phyloP scores from a whole-genome alignment of 2,888 invertebrate genomes.

The Philhelius pedissequus region DNA sequence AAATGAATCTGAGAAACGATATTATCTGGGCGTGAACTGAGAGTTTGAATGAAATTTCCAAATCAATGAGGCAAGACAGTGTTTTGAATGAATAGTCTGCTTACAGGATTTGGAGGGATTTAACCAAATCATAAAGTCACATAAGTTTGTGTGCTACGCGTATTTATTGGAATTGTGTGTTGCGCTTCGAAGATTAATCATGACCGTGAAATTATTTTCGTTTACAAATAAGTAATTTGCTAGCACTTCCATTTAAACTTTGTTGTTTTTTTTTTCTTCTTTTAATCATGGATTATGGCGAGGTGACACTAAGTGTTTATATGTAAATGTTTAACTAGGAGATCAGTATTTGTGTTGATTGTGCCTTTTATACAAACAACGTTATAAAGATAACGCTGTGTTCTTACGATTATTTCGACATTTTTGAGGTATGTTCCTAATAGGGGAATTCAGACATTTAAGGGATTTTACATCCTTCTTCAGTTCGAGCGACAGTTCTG shows the following conservation, averaged over 20 bases:
- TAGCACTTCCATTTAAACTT: background rate
- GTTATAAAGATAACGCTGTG: too few relatives aligned
- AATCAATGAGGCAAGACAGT: constrained; percentile 10
- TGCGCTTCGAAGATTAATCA: background rate
- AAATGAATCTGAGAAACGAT: constrained; percentile 1
- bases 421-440: too few relatives aligned
- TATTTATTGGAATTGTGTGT: constrained; percentile 1
- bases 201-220: constrained; percentile 11
- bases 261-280: too few relatives aligned
- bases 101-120: background rate
- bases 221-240: background rate
- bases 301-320: too few relatives aligned
- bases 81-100: background rate
- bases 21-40: background rate
- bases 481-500: too few relatives aligned
- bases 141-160: background rate
- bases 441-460: too few relatives aligned
- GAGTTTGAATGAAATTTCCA: background rate
- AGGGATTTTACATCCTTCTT: too few relatives aligned
- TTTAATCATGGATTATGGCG: too few relatives aligned
- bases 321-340: too few relatives aligned
- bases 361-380: too few relatives aligned
- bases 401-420: too few relatives aligned
- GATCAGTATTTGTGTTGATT: too few relatives aligned
- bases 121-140: background rate